Base-by-base conservation (phyloP, 2,113 vertebrate genomes). In the Mirza zaza region DNA sequence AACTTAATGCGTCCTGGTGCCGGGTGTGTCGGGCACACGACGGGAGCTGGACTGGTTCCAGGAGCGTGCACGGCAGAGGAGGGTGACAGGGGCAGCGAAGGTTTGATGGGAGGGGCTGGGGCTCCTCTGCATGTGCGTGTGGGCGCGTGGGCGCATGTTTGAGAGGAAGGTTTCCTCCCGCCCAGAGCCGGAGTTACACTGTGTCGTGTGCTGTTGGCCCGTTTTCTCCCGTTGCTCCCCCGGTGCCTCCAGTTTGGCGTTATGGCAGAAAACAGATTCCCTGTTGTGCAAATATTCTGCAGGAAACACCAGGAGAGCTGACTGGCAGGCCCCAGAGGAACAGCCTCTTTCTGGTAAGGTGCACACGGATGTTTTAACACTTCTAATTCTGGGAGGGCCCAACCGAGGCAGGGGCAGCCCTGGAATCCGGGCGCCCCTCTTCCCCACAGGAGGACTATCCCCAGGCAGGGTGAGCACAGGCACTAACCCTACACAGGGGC, bases 21-120 rank as follows among this genome's bases (percentile, higher is more conserved):
- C 0, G 3, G 3, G 1, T 1, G 8, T 25, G 75, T 21, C 6
- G 23, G 90, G 1, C 80, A 59, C 36, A 13, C 0, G 4, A 10
- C 5, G 0, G 23, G 18, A 55, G 68, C 1, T 0, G 14, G 18
- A 6, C 0, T 0, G 2, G 27, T 59, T 61, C 48, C 67, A 23
- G 2, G 10, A 6, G 23, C 7, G 2, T 5, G 4, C 6, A 6
- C 1, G 4, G 0, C 2, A 3, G 9, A 5, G 0, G 5, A 8
- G 71, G 13, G 39, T 15, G 42, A 75, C 0, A 73, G 45, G 71
- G 13, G 25, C 23, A 45, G 68, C 1, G 11, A 25, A 2, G 5
- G 20, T 71, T 3, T 23, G 10, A 6, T 8, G 6, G 50, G 25
- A 94, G 39, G 50, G 20, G 2, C 21, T 4, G 6, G 25, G 25